Base-by-base conservation (phyloP, 2,797 vertebrate species). In the Triplophysa yarkandensis region DNA sequence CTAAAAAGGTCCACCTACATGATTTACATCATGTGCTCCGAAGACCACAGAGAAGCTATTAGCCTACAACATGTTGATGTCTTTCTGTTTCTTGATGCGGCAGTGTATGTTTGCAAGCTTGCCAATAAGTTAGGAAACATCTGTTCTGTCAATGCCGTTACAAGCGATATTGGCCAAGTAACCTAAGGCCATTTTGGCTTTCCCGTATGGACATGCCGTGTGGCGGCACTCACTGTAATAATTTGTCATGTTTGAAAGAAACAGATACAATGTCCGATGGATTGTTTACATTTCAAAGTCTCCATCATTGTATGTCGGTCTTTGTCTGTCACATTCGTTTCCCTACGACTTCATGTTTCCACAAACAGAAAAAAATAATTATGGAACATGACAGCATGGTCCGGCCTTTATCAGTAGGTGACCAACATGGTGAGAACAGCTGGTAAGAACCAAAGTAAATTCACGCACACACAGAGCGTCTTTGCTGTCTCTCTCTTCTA, bases 131-230 rank as follows among this genome's bases (percentile, higher is more conserved):
- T 68, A 58, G 44, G 28, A 50, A 80, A 82, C 71, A 82, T 78
- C 81, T 82, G 76, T 67, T 78, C 46, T 69, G 43, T 78, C 54
- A 58, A 23, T 77, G 67, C 60, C 69, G 63, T 75, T 77, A 80
- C 68, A 64, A 55, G 61, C 54, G 9, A 77, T 54, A 57, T 66
- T 36, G 63, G 71, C 70, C 71, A 71, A 81, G 57, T 48, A 30
- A 76, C 71, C 58, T 72, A 28, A 13, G n/a, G 74, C 64, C 63
- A 68, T 68, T 39, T 67, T 57, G 30, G 70, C 74, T 74, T 57
- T 78, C 39, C 68, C 14, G 28, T 76, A 70, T 79, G 62, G 57
- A 14, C 28, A 28, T 23, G 23, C 10, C 1, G 21, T 25, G 28
- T 44, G 66, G 14, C 50, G 25, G 61, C 61, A 74, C 65, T 74